Base-by-base conservation (phyloP, 1,140 invertebrate genomes). In the Schmidtea mediterranea region DNA sequence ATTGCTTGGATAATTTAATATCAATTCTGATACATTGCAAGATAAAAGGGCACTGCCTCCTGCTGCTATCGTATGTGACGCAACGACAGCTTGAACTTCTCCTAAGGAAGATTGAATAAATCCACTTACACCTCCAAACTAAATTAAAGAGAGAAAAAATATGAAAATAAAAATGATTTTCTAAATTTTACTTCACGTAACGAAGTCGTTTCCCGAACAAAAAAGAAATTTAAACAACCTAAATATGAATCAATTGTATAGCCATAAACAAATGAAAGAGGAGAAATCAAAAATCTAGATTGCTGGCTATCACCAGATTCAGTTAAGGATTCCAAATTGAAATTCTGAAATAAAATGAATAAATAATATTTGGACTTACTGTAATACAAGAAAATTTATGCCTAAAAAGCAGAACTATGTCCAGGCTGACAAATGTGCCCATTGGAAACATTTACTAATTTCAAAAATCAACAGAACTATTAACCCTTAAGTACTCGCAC, bases 191-290 rank as follows among this genome's bases (percentile, higher is more conserved):
- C 13, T 68, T 90, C 84, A 58, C 82, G 67, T 52, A 90, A 77
- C 24, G 79, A 81, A 1, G 80, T 87, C 50, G 79, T 82, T 69
- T 94, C 86, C 47, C 86, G 68, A 52, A 94, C 89, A 55, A 92
- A 86, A 65, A 89, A 83, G 59, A 90, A 84, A 59, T 89, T 84
- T 46, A 90, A 69, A 62, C 89, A 83, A 49, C 84, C 86, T 49
- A 90, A 66, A 60, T 89, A 86, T 52, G 76, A 73, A 48, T 80
- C 75, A 48, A 82, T 79, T 49, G 72, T 72, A 1, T 75, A 77
- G 50, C 81, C 79, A 13, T 79, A 76, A 19, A 45, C 21, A 24
- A 22, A 21, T 2, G 43, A 19, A 15, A 45, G 23, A 21, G 43
- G 43, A 19, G 43, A 45, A 5, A 45, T 45, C 9, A 45, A 19